Base-by-base conservation (phyloP, 2,113 vertebrate genomes). In the Vicugna pacos region DNA sequence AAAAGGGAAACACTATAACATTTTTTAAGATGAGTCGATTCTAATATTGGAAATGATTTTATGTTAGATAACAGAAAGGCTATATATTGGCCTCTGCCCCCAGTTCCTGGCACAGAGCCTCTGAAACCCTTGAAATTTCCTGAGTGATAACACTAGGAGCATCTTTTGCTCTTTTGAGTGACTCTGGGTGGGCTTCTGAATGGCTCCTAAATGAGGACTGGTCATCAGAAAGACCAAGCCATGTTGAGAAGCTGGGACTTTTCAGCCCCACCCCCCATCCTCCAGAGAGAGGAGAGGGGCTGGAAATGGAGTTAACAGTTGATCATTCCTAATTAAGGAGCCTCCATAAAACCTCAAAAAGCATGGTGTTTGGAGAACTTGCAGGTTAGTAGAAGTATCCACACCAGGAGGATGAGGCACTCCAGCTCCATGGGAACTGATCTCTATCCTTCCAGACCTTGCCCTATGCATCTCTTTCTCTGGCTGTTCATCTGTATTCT, bases 1-100 rank as follows among this genome's bases (percentile, higher is more conserved):
- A 38, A 60, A 64, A 24, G 2, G 15, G 19, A 1, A 50, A 17
- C 2, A 32, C 6, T 52, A 3, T 79, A 70, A 58, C 15, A 84
- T 88, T 93, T 88, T 70, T 65, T 70, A 54, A 93, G 22, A 93
- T 73, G 81, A 94, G 12, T 73, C 22, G 32, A 35, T 67, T 85
- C 50, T 73, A 54, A 92, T 70, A 48, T 75, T 73, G 28, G 4
- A 12, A 96, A 60, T 67, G 26, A 62, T 67, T 38, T 79, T 52
- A 13, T 50, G 32, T 84, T 46, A 52, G 48, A 67, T n/a, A 77
- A 76, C 11, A 52, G 72, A 20, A 64, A 76, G 77, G 17, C 7
- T 38, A 19, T 77, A 77, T 65, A 64, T 52, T 75, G 56, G 22
- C 64, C 32, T 64, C 46, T 76, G 58, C 15, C 42, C 42, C 16